Percentiles rank a stretch among this genome's conserved stretches.
phyloP scores from a whole-genome alignment of 2,113 vertebrate genomes.

The Aptenodytes forsteri region DNA sequence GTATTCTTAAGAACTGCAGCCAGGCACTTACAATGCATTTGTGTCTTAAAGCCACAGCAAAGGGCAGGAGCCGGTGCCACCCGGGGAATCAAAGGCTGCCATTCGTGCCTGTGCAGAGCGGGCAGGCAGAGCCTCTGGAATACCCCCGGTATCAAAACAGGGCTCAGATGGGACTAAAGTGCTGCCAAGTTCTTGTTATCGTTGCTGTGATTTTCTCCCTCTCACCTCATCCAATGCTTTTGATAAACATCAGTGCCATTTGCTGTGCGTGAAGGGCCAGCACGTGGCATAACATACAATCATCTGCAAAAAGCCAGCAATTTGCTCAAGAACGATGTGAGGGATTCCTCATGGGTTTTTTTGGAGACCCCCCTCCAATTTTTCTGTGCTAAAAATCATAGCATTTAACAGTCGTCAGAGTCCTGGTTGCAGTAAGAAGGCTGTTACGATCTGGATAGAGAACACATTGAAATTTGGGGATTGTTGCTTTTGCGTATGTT shows the following conservation, averaged over 20 bases:
- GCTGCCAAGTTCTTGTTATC: background rate
- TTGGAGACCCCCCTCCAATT: background rate
- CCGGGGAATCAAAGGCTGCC: background rate
- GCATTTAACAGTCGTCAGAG: background rate
- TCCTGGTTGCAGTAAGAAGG: background rate
- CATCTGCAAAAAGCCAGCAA: background rate
- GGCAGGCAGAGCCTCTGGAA: background rate
- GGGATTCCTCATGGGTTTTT: background rate
- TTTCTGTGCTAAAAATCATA: background rate
- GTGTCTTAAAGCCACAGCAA: conserved; percentile 47
- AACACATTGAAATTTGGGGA: background rate
- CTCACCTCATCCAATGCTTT: background rate
- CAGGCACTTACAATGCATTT: conserved; percentile 17
- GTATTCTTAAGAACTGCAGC: conserved; percentile 43
- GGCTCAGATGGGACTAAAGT: background rate
- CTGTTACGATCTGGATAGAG: background rate
- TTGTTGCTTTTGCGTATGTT: background rate
- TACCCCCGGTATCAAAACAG: background rate
- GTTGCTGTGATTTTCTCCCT: background rate
- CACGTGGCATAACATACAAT: fast-evolving
- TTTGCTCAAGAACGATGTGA: background rate
- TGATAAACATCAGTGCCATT: background rate
- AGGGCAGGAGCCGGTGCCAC: background rate
- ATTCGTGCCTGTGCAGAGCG: background rate
- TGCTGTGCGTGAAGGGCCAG: background rate